Base-by-base conservation (phyloP, 2,113 vertebrate species). In the Corythornis vintsioides region DNA sequence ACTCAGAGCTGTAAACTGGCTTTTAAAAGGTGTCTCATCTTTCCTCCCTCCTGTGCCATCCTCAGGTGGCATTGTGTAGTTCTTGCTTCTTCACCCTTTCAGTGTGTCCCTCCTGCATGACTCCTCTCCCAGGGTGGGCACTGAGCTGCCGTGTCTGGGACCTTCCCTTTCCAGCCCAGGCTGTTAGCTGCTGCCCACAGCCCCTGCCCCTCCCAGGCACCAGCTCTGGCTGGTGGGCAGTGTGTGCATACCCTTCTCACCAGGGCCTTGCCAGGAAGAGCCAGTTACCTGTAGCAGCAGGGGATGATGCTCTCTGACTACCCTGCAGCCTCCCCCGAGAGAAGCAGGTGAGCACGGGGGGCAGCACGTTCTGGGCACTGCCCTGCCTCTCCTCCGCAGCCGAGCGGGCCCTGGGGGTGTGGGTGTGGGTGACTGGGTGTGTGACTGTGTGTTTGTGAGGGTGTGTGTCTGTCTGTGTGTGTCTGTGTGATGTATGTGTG, bases 21-120 rank as follows among this genome's bases (percentile, higher is more conserved):
- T 75, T 48, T 53, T 50, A 25, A 53, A 85, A 40, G 64, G 9
- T 5, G 4, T 42, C n/a, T 90, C 48, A 40, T 15, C 35, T 85
- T 91, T 73, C 63, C 11, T 75, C 9, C 26, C 25, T 83, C 15
- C 31, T 24, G 22, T 64, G 40, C 21, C 29, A 24, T 33, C 13
- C 61, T 90, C 16, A 50, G n/a, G 40, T 40, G 12, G 7, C 42
- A 69, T 6, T 19, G 61, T n/a, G 35, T 53, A 64, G 2, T 75
- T 87, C 1, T 1, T 53, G 10, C 22, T 63, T 33, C 48, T 90
- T 71, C 59, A 26, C 9, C 13, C 40, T 83, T 88, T 35, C 47
- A 1, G 1, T 1, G 0, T 4, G 0, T 69, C 47, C 25, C 29
- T 80, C 47, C 48, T 43, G n/a, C 0, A 0, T 28, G 56, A 59